A percentile compares a stretch with the other conserved stretches of the same genome.
Evolutionary conservation across 2,113 vertebrate species (phyloP).

Genomic region (Arizona elegans): DNA sequence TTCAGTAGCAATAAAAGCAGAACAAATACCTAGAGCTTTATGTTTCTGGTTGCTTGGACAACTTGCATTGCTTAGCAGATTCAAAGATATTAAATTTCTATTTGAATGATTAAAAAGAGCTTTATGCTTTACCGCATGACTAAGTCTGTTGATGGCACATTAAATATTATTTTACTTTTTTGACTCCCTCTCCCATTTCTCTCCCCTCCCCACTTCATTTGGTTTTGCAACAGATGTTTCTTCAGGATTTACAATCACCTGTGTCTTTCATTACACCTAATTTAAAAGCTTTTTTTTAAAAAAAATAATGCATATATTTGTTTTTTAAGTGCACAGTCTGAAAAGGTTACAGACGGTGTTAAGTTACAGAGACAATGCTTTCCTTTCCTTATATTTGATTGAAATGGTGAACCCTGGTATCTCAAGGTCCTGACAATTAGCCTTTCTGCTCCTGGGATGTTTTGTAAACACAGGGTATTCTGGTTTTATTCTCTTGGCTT

Average conservation of each 20-base stretch:
- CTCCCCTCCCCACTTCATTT: conserved; percentile 32
- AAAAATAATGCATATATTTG: neutral
- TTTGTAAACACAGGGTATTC: neutral
- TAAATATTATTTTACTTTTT: conserved; percentile 64
- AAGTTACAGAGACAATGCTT: conserved; percentile 54
- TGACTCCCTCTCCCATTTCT: conserved; percentile 47
- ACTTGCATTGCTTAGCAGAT: conserved; percentile 68
- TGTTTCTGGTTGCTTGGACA: conserved; percentile 72
- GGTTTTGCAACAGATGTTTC: conserved; percentile 43
- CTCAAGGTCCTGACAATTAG: neutral
- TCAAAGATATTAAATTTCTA: conserved; percentile 79
- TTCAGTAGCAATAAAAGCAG: conserved; percentile 63
- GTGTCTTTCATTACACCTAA: conserved; percentile 29
- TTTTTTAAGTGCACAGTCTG: conserved; percentile 44
- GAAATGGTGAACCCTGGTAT: conserved; percentile 16
- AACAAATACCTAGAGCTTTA: conserved; percentile 64
- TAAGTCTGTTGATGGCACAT: conserved; percentile 60
- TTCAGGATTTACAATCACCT: conserved; percentile 43
- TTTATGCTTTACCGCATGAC: conserved; percentile 69
- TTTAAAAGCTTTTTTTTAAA: conserved; percentile 2
- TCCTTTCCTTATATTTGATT: conserved; percentile 55
- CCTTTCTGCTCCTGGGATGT: neutral
- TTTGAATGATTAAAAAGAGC: conserved; percentile 76
- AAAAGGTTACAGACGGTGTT: conserved; percentile 56
- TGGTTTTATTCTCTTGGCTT: neutral